A percentile compares a stretch with the other conserved stretches of the same genome.
Conservation (phyloP, 2,888 invertebrate species). For the Apotomis capreana region DNA sequence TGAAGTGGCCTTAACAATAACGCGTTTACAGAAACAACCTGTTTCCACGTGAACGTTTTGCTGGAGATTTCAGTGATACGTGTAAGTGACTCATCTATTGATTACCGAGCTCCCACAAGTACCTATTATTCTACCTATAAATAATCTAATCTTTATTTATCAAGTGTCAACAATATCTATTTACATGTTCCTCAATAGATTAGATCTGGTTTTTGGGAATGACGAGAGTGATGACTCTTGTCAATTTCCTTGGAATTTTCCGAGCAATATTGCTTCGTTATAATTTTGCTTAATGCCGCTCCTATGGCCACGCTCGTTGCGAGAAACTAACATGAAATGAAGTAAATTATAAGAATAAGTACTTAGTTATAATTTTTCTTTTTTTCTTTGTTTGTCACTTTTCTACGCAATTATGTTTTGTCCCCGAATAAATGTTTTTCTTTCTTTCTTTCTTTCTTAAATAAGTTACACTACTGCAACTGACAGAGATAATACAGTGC, state of each 20-base stretch:
- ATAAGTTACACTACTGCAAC: too few relatives aligned
- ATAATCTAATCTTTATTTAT: conserved; percentile 22
- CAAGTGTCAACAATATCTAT: conserved; percentile 13
- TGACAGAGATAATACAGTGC: too few relatives aligned
- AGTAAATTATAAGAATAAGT: too few relatives aligned
- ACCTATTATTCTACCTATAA: neutral
- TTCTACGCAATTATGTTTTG: too few relatives aligned
- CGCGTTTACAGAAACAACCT: neutral
- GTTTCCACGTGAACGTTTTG: conserved; percentile 9
- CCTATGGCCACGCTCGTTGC: neutral
- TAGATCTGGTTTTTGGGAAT: conserved; percentile 6
- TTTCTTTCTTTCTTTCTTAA: too few relatives aligned
- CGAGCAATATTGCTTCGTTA: neutral
- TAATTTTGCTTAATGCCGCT: neutral
- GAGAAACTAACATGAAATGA: neutral
- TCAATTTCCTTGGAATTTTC: conserved; percentile 1
- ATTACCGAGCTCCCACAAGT: neutral
- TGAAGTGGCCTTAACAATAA: neutral
- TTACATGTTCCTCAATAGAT: neutral
- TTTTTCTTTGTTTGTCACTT: too few relatives aligned
- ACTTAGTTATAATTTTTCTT: too few relatives aligned
- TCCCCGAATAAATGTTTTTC: too few relatives aligned
- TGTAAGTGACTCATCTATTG: conserved; percentile 1
- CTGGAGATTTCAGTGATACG: neutral
- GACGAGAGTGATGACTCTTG: neutral